Conservation (phyloP, 2,888 invertebrate genomes). For the Andrena bicolor region DNA sequence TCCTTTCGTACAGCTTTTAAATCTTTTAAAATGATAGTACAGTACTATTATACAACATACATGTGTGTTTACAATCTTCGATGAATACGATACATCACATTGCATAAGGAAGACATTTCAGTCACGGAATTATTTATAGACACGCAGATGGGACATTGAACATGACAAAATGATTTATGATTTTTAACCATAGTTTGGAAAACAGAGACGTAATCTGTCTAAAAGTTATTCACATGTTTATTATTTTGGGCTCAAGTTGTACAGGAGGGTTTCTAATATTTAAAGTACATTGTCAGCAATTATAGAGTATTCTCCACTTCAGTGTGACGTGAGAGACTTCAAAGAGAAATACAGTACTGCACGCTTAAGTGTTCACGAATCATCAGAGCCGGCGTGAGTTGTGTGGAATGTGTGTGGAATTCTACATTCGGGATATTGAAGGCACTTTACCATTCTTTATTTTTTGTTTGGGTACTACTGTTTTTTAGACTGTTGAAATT, state of each 20-base stretch:
- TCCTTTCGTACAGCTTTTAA: conserved; percentile 20
- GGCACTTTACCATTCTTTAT: too few relatives aligned
- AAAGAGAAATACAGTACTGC: too few relatives aligned
- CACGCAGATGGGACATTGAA: background rate
- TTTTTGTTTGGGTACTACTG: too few relatives aligned
- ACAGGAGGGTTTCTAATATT: too few relatives aligned
- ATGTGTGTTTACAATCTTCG: background rate
- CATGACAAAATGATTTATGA: conserved; percentile 11
- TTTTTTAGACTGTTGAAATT: too few relatives aligned
- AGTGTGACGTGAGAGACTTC: too few relatives aligned
- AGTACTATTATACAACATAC: conserved; percentile 8
- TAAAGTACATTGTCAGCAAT: too few relatives aligned
- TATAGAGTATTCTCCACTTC: too few relatives aligned
- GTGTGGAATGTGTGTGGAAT: too few relatives aligned
- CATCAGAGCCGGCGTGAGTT: too few relatives aligned
- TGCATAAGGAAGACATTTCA: background rate
- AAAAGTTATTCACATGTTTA: background rate
- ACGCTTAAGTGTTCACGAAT: too few relatives aligned
- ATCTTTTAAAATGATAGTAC: conserved; percentile 4
- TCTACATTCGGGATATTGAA: too few relatives aligned
- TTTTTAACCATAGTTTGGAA: background rate
- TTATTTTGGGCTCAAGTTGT: background rate
- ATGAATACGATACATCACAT: conserved; percentile 6
- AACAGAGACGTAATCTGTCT: background rate
- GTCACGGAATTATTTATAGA: background rate